These are phyloP conservation scores for Alviniconcha strummeri DNA, from an alignment of 2,888 invertebrate genomes.

Conservation along the genomic window DNA sequence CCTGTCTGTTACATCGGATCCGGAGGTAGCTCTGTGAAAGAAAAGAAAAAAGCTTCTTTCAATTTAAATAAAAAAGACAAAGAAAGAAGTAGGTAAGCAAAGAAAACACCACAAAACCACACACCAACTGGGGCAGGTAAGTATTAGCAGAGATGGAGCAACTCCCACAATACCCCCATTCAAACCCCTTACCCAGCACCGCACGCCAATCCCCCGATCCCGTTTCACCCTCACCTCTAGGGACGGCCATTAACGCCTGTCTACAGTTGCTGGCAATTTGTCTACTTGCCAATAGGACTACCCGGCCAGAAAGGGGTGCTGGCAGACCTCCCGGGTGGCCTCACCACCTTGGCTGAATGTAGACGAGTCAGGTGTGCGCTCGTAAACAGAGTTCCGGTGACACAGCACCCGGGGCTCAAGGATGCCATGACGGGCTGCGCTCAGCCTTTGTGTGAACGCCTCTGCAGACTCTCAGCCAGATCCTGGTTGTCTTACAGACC, in stretches of 20 bases:
- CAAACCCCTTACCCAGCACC: not conserved
- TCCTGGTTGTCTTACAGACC: no score
- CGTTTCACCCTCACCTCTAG: slow-evolving; percentile 16
- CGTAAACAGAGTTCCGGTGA: slow-evolving; percentile 28
- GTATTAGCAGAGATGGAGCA: not conserved
- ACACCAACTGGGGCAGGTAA: no score
- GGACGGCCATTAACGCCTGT: slow-evolving; percentile 13
- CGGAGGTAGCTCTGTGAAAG: slow-evolving; percentile 81
- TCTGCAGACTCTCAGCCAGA: no score
- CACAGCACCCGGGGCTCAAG: slow-evolving; percentile 13
- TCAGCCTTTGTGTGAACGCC: no score
- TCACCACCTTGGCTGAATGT: slow-evolving; percentile 24
- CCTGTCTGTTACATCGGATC: slow-evolving; percentile 84
- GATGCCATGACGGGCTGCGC: not conserved
- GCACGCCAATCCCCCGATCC: not conserved
- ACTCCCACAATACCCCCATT: not conserved
- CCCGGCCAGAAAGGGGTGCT: not conserved
- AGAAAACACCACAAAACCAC: not conserved
- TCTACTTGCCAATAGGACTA: slow-evolving; percentile 20
- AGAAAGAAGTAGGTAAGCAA: not conserved
- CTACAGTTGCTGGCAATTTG: slow-evolving; percentile 35
- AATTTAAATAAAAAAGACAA: not conserved
- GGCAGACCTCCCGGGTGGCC: slow-evolving; percentile 27
- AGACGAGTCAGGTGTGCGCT: slow-evolving; percentile 25
- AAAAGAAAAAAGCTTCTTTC: not conserved